phyloP scores from a whole-genome alignment of 1,140 invertebrate genomes.

The Mamestra configurata region DNA sequence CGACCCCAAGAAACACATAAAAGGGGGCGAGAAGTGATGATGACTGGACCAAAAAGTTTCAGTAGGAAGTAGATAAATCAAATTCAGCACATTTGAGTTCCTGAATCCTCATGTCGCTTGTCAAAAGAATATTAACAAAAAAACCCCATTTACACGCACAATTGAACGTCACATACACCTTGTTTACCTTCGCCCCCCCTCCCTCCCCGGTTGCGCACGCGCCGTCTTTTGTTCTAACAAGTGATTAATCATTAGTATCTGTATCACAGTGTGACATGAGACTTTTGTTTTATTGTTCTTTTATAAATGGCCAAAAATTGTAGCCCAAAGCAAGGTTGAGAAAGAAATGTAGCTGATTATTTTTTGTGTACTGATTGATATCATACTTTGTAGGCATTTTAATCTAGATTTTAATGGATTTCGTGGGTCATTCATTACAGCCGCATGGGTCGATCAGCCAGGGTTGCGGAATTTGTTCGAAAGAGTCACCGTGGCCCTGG shows the following conservation, averaged over 20 bases:
- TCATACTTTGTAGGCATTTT: not conserved
- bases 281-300: not conserved
- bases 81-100: no score
- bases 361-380: not conserved
- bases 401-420: no score
- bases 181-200: not conserved
- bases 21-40: no score
- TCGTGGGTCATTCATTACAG: no score
- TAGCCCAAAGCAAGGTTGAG: not conserved
- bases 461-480: no score
- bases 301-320: not conserved
- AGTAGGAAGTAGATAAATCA: no score
- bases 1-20: no score
- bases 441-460: no score
- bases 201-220: not conserved
- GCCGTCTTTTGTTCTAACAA: constrained; percentile 32
- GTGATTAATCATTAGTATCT: not conserved
- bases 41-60: no score
- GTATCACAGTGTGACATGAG: not conserved
- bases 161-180: constrained; percentile 21
- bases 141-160: not conserved
- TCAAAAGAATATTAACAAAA: no score
- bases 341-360: not conserved
- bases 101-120: no score
- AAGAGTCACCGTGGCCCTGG: no score